A percentile compares a stretch with the other conserved stretches of the same genome.
phyloP scores from a whole-genome alignment of 2,797 vertebrate genomes.

The Dicrostonyx torquatus region DNA sequence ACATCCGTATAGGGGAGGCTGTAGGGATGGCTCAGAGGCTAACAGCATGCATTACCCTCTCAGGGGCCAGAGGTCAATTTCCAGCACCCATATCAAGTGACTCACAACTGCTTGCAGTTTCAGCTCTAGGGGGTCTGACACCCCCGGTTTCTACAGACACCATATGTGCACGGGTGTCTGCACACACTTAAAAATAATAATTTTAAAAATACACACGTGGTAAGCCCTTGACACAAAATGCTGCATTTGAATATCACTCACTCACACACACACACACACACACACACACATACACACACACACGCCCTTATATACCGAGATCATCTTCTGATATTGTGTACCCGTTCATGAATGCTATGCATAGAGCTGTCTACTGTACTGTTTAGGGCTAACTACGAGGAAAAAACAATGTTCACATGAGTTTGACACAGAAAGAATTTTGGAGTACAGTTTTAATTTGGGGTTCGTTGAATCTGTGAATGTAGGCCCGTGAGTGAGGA shows the following conservation, averaged over 20 bases:
- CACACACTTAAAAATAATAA: no score
- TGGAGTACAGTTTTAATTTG: background rate
- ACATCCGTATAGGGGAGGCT: background rate
- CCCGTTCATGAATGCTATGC: background rate
- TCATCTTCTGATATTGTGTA: background rate
- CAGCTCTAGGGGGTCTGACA: background rate
- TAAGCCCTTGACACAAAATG: no score
- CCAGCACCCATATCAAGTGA: no score
- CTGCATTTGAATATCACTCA: no score
- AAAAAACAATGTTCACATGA: background rate
- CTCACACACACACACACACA: background rate
- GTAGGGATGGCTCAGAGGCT: background rate
- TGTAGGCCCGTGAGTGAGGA: background rate
- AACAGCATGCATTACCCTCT: background rate
- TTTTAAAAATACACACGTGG: no score
- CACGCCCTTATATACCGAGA: background rate
- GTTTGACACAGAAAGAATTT: background rate
- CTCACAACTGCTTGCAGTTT: no score
- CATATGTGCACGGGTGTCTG: no score
- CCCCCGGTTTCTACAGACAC: background rate
- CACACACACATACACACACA: background rate
- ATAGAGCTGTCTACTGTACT: background rate
- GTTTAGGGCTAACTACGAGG: background rate
- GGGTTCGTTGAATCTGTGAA: background rate
- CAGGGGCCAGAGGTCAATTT: background rate